Percentiles rank a stretch among this genome's conserved stretches.
phyloP scores from a whole-genome alignment of 1,140 invertebrate species.

The Drosophila azteca region DNA sequence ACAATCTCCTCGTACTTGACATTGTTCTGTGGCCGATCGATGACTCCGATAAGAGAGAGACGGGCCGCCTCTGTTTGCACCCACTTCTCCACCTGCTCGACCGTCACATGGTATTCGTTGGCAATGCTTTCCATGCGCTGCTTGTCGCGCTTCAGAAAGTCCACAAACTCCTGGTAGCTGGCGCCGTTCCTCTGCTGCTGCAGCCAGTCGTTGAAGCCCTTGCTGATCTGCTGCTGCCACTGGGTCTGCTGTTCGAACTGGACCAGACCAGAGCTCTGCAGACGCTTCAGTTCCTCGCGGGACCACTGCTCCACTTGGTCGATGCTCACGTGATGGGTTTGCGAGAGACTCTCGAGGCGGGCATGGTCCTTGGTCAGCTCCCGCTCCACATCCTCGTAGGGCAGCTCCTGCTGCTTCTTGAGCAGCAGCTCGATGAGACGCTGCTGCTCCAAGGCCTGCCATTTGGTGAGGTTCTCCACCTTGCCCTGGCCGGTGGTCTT shows the following conservation, averaged over 20 bases:
- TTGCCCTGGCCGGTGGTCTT: conserved; percentile 70
- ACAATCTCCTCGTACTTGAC: conserved; percentile 53
- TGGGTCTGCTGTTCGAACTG: conserved; percentile 70
- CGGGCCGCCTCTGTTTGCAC: conserved; percentile 73
- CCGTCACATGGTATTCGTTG: conserved; percentile 74
- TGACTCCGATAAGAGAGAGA: conserved; percentile 65
- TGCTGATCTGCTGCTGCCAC: conserved; percentile 72
- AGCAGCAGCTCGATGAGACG: conserved; percentile 70
- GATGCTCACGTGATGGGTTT: conserved; percentile 72
- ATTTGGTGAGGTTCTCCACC: conserved; percentile 71
- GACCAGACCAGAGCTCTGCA: conserved; percentile 70
- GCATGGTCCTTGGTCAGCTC: conserved; percentile 63
- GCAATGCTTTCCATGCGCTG: conserved; percentile 64
- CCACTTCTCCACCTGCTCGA: conserved; percentile 79
- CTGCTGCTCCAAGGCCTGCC: conserved; percentile 75
- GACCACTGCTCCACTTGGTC: conserved; percentile 78
- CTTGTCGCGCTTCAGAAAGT: conserved; percentile 72
- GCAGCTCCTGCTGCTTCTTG: conserved; percentile 71
- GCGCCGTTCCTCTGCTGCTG: conserved; percentile 66
- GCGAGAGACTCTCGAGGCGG: conserved; percentile 60
- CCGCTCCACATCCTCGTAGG: conserved; percentile 65
- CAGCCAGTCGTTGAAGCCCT: conserved; percentile 66
- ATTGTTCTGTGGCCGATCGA: conserved; percentile 63
- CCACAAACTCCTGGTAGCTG: conserved; percentile 69
- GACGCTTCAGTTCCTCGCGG: conserved; percentile 62